Evolutionary conservation across 2,888 invertebrate species (phyloP), one percentile per base, ranked within the genome.

Genomic region (Spodoptera littoralis): DNA sequence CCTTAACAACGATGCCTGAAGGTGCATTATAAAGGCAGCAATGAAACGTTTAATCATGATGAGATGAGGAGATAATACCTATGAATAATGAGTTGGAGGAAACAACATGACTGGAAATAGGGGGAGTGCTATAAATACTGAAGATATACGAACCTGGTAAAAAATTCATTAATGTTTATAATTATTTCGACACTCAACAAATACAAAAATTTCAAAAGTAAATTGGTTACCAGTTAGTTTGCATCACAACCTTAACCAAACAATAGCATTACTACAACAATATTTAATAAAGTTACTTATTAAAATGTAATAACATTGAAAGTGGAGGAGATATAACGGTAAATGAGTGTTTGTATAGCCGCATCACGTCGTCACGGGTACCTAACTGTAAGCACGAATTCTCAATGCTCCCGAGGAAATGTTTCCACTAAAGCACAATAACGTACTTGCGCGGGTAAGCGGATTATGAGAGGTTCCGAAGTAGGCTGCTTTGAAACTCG

Each of bases 401-500:
- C 76, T 70, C 80, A 82, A 80, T 77, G 76, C 79, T 80, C 78
- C 81, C 82, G 70, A 78, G 84, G 86, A 90, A 92, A 91, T 92
- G 89, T 90, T 92, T 90, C 89, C 84, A 88, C 86, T 91, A 86
- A 87, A 90, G 90, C 86, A 76, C 79, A 79, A 79, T 77, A 79
- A 90, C 88, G 90, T 90, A 90, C 91, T 91, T 87, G 90, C 88
- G 86, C 83, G 85, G 82, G 88, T 92, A 92, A 93, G 92, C 92
- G 92, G 93, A 93, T 93, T 93, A 94, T 91, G 90, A 91, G 91
- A 91, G 92, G 89, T 91, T 91, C 85, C 89, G 88, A 91, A 92
- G 92, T 92, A 92, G 93, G 91, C 91, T 91, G 92, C 92, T 92
- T 92, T 91, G 92, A 92, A 92, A 91, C 92, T 92, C 87, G 87